phyloP scores from a whole-genome alignment of 2,888 invertebrate species.

The Glyphotaelius pellucidus region DNA sequence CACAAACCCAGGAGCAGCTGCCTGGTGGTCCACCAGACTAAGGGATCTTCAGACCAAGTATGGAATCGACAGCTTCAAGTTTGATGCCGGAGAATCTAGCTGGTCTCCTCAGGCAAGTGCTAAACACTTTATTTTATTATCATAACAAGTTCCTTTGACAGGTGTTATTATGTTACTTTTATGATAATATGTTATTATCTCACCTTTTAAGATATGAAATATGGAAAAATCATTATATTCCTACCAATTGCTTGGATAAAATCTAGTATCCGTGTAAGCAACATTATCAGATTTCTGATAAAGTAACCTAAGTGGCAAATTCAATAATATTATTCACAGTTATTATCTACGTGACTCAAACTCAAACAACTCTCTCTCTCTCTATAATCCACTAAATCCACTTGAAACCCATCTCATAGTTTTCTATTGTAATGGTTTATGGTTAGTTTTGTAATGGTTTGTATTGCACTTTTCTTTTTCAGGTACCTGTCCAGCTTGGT shows the following conservation, averaged over 20 bases:
- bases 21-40: constrained; percentile 77
- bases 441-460: neutral
- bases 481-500: constrained; percentile 74
- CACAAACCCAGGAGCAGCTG: constrained; percentile 79
- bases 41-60: constrained; percentile 71
- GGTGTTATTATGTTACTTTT: neutral
- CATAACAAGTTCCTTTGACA: neutral
- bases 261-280: neutral
- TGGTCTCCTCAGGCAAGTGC: constrained; percentile 76
- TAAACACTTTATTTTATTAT: neutral
- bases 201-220: neutral
- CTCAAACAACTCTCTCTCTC: too few species aligned
- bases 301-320: neutral
- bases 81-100: constrained; percentile 86
- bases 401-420: neutral
- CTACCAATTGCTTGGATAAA: neutral
- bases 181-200: neutral
- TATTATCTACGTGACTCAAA: too few species aligned
- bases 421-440: neutral
- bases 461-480: constrained; percentile 59
- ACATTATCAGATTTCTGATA: neutral
- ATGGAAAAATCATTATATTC: neutral
- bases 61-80: constrained; percentile 86
- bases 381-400: too few species aligned
- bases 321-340: too few species aligned